Percentiles rank a stretch among this genome's conserved stretches.
phyloP scores from a whole-genome alignment of 2,113 vertebrate species.

The Burhinus oedicnemus region DNA sequence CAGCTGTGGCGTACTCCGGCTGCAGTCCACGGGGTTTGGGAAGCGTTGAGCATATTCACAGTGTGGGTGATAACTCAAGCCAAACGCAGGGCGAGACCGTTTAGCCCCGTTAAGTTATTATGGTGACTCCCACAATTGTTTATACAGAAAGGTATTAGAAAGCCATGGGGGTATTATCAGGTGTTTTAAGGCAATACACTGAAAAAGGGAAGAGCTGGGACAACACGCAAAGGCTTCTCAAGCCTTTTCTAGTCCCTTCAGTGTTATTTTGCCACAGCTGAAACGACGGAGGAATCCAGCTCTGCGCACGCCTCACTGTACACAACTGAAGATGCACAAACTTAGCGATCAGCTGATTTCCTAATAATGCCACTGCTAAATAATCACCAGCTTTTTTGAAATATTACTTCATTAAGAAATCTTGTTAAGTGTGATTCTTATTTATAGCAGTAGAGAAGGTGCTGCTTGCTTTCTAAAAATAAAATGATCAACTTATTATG shows the following conservation, averaged over 20 bases:
- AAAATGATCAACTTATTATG: background rate
- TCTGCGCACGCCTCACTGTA: background rate
- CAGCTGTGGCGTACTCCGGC: too few relatives aligned
- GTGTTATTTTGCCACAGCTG: background rate
- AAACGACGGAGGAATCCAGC: background rate
- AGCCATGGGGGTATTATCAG: background rate
- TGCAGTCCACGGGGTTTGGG: too few relatives aligned
- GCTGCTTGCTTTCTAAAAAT: background rate
- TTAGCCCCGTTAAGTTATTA: background rate
- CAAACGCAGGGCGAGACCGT: background rate
- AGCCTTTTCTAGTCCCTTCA: background rate
- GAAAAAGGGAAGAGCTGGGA: background rate
- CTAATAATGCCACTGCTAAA: background rate
- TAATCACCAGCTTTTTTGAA: background rate
- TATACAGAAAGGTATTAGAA: background rate
- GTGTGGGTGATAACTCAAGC: too few relatives aligned
- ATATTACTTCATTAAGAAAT: background rate
- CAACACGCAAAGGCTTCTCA: background rate
- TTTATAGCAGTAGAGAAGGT: background rate
- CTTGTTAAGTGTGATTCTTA: background rate
- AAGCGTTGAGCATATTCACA: too few relatives aligned
- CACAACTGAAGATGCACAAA: background rate
- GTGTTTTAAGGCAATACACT: background rate
- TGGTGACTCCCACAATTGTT: fast-evolving
- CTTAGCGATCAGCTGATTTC: background rate